phyloP scores from a whole-genome alignment of 2,888 invertebrate species.

The Euclidia mi region DNA sequence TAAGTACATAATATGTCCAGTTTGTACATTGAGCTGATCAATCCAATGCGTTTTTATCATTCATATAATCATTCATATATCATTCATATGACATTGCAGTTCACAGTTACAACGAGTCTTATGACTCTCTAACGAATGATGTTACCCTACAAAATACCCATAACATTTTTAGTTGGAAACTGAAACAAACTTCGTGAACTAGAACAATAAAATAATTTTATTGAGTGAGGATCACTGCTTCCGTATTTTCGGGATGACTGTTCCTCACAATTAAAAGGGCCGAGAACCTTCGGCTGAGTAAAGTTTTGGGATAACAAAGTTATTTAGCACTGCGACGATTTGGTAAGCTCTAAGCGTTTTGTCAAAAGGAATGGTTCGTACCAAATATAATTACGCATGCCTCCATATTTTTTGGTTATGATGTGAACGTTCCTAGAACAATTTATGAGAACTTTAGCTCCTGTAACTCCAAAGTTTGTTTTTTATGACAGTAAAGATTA shows the following conservation, averaged over 20 bases:
- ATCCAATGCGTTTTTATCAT: too few relatives aligned
- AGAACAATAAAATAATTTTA: slow-evolving; percentile 39
- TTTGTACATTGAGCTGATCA: too few relatives aligned
- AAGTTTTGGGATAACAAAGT: slow-evolving; percentile 36
- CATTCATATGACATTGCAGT: too few relatives aligned
- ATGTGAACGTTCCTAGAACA: background rate
- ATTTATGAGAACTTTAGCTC: background rate
- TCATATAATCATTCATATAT: too few relatives aligned
- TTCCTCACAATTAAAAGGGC: slow-evolving; percentile 35
- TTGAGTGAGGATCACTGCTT: slow-evolving; percentile 25
- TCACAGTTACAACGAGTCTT: background rate
- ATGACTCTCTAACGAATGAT: background rate
- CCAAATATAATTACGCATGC: background rate
- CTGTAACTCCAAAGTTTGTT: too few relatives aligned
- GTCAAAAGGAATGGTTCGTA: background rate
- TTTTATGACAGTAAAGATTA: too few relatives aligned
- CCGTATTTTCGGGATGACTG: slow-evolving; percentile 30
- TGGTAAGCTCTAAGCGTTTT: slow-evolving; percentile 17
- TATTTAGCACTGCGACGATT: slow-evolving; percentile 20
- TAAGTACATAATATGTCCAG: too few relatives aligned
- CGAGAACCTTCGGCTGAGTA: slow-evolving; percentile 15
- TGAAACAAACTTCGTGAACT: slow-evolving; percentile 17
- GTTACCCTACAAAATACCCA: background rate
- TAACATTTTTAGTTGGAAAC: slow-evolving; percentile 20
- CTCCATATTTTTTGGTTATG: background rate